phyloP scores from a whole-genome alignment of 2,888 invertebrate genomes.

The Amblyteles armatorius region DNA sequence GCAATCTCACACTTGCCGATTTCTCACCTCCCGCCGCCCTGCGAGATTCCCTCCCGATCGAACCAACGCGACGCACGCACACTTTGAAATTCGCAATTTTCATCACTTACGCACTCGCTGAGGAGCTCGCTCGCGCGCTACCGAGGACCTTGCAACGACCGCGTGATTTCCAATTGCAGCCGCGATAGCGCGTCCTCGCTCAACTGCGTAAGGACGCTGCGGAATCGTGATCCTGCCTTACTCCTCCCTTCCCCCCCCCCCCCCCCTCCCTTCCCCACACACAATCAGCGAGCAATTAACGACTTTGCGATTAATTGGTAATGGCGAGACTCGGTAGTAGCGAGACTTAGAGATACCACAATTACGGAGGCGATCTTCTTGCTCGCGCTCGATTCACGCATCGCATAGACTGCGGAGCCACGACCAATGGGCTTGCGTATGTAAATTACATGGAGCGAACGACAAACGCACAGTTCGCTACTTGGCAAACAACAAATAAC shows the following conservation, averaged over 20 bases:
- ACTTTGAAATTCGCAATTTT: constrained; percentile 36
- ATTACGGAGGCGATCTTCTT: constrained; percentile 56
- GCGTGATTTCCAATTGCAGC: constrained; percentile 51
- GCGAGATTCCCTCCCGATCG: neutral
- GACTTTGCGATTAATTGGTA: constrained; percentile 74
- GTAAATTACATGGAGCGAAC: constrained; percentile 18
- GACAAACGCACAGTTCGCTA: too few species aligned
- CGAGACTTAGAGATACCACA: constrained; percentile 65
- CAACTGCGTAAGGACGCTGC: neutral
- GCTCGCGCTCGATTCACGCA: neutral
- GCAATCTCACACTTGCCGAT: constrained; percentile 39
- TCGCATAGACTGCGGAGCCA: neutral
- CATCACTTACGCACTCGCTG: constrained; percentile 39
- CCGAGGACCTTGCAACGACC: constrained; percentile 8
- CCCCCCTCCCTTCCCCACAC: neutral
- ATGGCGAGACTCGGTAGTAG: constrained; percentile 54
- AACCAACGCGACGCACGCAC: constrained; percentile 14
- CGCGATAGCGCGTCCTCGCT: constrained; percentile 2
- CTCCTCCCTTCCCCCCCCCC: too few species aligned
- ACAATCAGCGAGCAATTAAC: constrained; percentile 77
- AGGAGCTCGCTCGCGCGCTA: constrained; percentile 26
- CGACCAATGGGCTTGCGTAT: constrained; percentile 15
- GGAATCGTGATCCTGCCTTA: constrained; percentile 11
- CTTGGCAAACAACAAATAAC: too few species aligned
- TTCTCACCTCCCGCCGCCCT: constrained; percentile 11